These are phyloP conservation scores for Anniella stebbinsi DNA, from an alignment of 2,797 vertebrate species.

Conservation along the genomic window DNA sequence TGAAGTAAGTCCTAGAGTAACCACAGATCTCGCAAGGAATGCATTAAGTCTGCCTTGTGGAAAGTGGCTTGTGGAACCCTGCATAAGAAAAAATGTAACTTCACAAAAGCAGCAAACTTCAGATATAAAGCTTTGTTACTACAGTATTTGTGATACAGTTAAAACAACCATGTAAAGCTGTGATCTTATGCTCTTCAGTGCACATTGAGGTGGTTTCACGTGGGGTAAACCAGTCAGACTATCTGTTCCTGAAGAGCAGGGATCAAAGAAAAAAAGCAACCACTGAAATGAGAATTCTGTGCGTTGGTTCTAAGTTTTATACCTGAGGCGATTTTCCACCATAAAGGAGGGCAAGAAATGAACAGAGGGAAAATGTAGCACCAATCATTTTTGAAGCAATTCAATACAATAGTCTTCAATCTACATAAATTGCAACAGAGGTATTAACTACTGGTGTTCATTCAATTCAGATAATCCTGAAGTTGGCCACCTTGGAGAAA, in stretches of 20 bases:
- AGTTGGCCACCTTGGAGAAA: no score
- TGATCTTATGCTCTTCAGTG: not conserved
- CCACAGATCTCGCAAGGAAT: not conserved
- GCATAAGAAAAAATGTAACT: not conserved
- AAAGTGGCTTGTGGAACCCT: not conserved
- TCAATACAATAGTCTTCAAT: not conserved
- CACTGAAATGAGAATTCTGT: not conserved
- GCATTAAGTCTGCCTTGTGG: not conserved
- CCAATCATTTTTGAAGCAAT: no score
- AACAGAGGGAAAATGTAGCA: not conserved
- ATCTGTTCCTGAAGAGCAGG: not conserved
- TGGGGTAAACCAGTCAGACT: not conserved
- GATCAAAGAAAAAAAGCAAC: not conserved
- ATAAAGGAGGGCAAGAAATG: not conserved
- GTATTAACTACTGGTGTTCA: no score
- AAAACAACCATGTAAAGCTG: not conserved
- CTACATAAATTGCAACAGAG: no score
- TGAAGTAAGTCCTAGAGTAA: not conserved
- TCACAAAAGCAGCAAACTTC: not conserved
- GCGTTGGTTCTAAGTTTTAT: not conserved
- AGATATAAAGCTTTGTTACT: not conserved
- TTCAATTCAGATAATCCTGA: no score
- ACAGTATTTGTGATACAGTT: not conserved
- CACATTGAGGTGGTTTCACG: not conserved
- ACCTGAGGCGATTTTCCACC: not conserved